These are phyloP conservation scores for Chiloscyllium plagiosum DNA, from an alignment of 2,113 vertebrate genomes.

Conservation along the genomic window DNA sequence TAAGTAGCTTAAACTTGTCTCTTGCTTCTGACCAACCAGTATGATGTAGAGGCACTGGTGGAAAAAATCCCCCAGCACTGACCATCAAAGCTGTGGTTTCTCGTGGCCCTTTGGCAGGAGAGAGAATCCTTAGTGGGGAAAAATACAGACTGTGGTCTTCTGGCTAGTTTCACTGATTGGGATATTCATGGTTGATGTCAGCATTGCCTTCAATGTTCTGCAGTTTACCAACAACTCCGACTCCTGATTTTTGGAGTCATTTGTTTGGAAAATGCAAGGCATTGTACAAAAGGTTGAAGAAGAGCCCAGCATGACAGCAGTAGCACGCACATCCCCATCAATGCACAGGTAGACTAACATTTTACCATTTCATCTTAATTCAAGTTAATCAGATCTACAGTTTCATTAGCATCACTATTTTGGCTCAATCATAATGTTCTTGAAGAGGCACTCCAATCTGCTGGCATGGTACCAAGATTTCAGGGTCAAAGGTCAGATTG, in stretches of 20 bases:
- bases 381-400: background rate
- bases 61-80: background rate
- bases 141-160: background rate
- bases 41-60: background rate
- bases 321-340: too few species aligned
- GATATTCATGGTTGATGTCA: background rate
- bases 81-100: background rate
- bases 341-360: background rate
- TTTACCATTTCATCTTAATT: background rate
- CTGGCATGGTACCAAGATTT: background rate
- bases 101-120: background rate
- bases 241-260: background rate
- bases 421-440: background rate
- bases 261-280: background rate
- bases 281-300: too few species aligned
- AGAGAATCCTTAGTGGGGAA: background rate
- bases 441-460: background rate
- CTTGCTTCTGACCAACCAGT: background rate
- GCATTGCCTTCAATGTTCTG: background rate
- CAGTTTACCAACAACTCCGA: background rate
- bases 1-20: conserved; percentile 46
- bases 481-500: background rate
- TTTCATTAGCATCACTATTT: background rate
- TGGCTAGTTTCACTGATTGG: background rate
- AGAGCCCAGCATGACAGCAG: too few species aligned